These are phyloP conservation scores for Syncerus caffer DNA, from an alignment of 2,797 vertebrate genomes.

Conservation along the genomic window DNA sequence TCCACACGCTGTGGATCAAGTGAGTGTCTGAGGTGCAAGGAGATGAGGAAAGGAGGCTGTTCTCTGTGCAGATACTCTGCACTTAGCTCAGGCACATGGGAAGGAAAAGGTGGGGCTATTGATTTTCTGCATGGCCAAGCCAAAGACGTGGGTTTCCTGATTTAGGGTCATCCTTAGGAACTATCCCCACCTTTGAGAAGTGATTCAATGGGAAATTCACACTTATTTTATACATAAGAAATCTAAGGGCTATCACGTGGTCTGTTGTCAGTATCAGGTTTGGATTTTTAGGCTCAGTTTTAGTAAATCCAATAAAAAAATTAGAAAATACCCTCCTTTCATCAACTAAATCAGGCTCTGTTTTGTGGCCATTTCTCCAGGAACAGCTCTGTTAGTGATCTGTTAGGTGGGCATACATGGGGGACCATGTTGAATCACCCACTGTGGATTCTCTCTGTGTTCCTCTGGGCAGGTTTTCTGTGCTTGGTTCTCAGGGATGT, in stretches of 20 bases:
- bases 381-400: not conserved
- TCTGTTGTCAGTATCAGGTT: not conserved
- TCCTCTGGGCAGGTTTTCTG: no score
- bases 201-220: not conserved
- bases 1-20: not conserved
- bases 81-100: not conserved
- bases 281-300: not conserved
- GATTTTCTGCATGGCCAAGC: not conserved
- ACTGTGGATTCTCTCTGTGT: not conserved
- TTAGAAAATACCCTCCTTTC: not conserved
- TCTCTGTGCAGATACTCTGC: not conserved
- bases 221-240: not conserved
- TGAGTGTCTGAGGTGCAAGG: not conserved
- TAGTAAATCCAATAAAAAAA: not conserved
- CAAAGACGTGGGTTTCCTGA: not conserved
- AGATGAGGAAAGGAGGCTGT: not conserved
- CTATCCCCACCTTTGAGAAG: not conserved
- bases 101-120: not conserved
- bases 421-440: not conserved
- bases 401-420: not conserved
- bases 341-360: not conserved
- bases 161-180: not conserved
- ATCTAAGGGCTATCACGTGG: not conserved
- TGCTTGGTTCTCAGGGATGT: not conserved
- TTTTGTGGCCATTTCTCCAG: not conserved